Base-by-base conservation (phyloP, 2,797 vertebrate species). In the Sebastes reedi region DNA sequence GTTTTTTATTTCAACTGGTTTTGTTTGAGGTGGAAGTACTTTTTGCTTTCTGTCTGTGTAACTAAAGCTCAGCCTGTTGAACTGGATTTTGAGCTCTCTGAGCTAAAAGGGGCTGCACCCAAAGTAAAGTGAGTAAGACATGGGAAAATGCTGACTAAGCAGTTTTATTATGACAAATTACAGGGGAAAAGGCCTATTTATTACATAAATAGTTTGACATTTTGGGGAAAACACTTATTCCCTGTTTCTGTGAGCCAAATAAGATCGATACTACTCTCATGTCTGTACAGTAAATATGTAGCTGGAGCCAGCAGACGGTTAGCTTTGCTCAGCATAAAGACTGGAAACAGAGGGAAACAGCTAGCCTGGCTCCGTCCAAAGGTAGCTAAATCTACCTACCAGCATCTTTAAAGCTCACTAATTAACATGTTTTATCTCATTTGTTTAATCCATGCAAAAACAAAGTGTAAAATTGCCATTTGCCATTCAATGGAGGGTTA, bases 1-100 rank as follows among this genome's bases (percentile, higher is more conserved):
- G 87, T 88, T 91, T 94, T 46, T 89, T 77, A 84, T 93, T 94
- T 92, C 91, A 93, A 84, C 87, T 75, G 81, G 76, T 86, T 91
- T 94, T 92, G 82, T 87, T 54, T 83, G 16, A 5, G 62, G 82
- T 84, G 89, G 82, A 93, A 91, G 91, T 85, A 61, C 66, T 72
- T 87, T 81, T 91, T 78, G 70, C 77, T 80, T 62, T 84, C 65
- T 80, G 84, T 88, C 22, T 82, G 66, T 77, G 75, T 84, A 84
- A 88, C 75, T 46, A 79, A 88, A 75, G 85, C 84, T 87, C 77
- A 88, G 88, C 93, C 83, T 89, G 93, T 87, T 90, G 13, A 76
- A 92, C 92, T 91, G 91, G 91, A 92, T 92, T 90, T 89, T 66
- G 60, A 81, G 55, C 72, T 85, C 72, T 64, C 46, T 70, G 56